Evolutionary conservation across 2,113 vertebrate species (phyloP), one percentile per base, ranked within the genome.

Genomic region (Drymodes brunneopygia): DNA sequence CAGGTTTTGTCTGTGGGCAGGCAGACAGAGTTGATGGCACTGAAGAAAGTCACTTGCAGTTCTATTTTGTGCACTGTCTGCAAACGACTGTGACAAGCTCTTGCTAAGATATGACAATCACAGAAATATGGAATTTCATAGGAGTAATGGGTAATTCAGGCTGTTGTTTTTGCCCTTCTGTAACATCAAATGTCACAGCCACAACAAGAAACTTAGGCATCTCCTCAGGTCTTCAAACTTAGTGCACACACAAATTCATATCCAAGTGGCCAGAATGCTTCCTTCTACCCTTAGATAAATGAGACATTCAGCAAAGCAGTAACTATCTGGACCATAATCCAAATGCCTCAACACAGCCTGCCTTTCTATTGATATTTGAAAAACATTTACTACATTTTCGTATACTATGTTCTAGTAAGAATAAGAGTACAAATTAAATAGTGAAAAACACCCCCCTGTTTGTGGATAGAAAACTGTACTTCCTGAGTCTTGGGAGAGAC

Each of bases 1-100:
- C 67, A 78, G 64, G 51, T 81, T 95, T 93, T 94, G 88, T 92
- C 94, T 93, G 38, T 83, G 51, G 36, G 33, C 54, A 62, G 47
- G 23, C 48, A 88, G 44, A n/a, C 42, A 62, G 35, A 74, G 24
- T 25, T 86, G 67, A 66, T 57, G 31, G 18, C 38, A 54, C 60
- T 23, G 51, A 90, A 93, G 31, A 79, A 93, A 90, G 56, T 38
- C 1, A 36, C 17, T 42, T 67, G 11, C 40, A 72, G 17, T 25
- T 89, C 61, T 87, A 21, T 66, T 85, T 92, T 87, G n/a, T 79
- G 17, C 36, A 48, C 47, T 28, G 40, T 79, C 65, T 84, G 35
- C 45, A 48, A 66, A 75, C 15, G 82, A 38, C 11, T 56, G 25
- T 54, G 78, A 62, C 18, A 75, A 78, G 33, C 71, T 81, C 23